Conservation (phyloP, 30 jellyfish, hydroid and myxozoan species). For the Chironex yamaguchii region DNA sequence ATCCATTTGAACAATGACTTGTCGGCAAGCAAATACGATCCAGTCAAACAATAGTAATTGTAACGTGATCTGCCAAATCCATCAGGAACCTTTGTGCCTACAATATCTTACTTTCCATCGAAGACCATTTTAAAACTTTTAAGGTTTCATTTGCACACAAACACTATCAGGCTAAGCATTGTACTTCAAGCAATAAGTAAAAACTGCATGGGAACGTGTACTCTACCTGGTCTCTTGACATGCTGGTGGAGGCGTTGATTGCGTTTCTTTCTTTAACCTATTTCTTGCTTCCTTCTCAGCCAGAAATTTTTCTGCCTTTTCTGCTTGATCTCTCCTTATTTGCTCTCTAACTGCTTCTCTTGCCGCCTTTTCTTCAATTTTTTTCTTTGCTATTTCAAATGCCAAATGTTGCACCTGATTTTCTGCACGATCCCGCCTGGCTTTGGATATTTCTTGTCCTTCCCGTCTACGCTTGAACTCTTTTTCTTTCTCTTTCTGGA, state of each 20-base stretch:
- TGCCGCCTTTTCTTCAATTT: slow-evolving; percentile 82
- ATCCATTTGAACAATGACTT: no score
- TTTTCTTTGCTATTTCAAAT: slow-evolving; percentile 66
- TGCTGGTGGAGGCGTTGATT: not conserved
- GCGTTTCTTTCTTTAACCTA: not conserved
- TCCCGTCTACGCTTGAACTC: slow-evolving; percentile 70
- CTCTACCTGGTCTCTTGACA: no score
- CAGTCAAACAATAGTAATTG: no score
- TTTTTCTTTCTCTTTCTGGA: slow-evolving; percentile 59
- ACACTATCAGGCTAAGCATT: no score
- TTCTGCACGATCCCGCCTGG: slow-evolving; percentile 68
- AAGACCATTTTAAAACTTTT: no score
- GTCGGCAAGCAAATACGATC: no score
- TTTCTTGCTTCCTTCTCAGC: slow-evolving; percentile 47
- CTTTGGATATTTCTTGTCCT: slow-evolving; percentile 73
- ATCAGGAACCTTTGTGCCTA: no score
- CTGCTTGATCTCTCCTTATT: slow-evolving; percentile 79
- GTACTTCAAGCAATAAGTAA: no score
- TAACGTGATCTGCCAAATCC: no score
- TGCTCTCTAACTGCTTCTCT: slow-evolving; percentile 77
- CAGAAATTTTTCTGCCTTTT: slow-evolving; percentile 71
- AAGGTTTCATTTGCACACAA: no score
- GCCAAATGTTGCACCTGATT: slow-evolving; percentile 61
- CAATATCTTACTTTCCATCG: no score
- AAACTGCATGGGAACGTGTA: no score